Percentiles rank a stretch among this genome's conserved stretches.
These are phyloP conservation scores for Danio choprae DNA, from an alignment of 2,797 vertebrate genomes.

Conservation along the genomic window DNA sequence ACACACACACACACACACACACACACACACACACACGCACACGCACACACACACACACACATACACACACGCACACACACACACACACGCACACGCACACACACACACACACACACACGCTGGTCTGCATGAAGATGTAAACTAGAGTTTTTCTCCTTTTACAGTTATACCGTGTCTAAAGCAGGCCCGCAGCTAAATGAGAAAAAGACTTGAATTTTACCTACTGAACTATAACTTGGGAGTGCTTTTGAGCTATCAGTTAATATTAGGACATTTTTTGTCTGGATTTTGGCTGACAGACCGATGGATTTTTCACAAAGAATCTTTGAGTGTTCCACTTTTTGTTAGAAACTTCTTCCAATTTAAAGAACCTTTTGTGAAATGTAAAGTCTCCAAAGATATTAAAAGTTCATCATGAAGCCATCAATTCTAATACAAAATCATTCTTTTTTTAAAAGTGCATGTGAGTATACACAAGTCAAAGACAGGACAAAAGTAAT, in stretches of 20 bases:
- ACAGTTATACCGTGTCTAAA: constrained; percentile 41
- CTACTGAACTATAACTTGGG: constrained; percentile 47
- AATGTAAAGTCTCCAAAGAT: too few species aligned
- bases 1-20: constrained; percentile 35
- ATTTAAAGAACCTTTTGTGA: too few species aligned
- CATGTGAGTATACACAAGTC: too few species aligned
- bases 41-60: constrained; percentile 42
- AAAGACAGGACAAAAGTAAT: too few species aligned
- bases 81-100: constrained; percentile 49
- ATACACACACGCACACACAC: constrained; percentile 51
- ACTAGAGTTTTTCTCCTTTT: constrained; percentile 44
- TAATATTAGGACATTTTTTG: background rate
- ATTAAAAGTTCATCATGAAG: too few species aligned
- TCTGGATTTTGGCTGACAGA: background rate
- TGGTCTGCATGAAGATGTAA: constrained; percentile 49
- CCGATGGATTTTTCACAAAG: background rate
- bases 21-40: constrained; percentile 43
- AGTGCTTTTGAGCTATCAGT: constrained; percentile 49
- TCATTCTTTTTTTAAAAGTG: too few species aligned
- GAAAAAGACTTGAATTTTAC: background rate
- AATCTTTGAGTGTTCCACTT: too few species aligned
- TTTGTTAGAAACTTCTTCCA: too few species aligned
- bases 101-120: constrained; percentile 41
- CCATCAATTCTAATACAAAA: too few species aligned
- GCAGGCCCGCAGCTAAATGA: constrained; percentile 13